Percentiles rank a stretch among this genome's conserved stretches.
Evolutionary conservation across 2,797 vertebrate species (phyloP).

Genomic region (Anisognathus igniventris): DNA sequence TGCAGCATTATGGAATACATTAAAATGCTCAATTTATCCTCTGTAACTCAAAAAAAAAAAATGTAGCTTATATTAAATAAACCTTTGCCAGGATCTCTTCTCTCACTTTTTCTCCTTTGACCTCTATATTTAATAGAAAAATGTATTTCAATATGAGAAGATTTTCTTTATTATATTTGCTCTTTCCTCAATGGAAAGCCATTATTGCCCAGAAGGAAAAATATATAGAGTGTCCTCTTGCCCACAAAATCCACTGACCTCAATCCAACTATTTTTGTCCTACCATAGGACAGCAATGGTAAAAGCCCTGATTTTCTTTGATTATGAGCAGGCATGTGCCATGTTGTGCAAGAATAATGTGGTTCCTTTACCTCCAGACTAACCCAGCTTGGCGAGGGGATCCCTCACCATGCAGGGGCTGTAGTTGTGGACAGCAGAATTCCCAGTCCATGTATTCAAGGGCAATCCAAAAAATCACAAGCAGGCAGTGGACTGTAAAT

Average conservation of each 20-base stretch:
- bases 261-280: neutral
- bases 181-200: neutral
- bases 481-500: neutral
- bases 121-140: constrained; percentile 51
- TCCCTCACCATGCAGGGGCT: neutral
- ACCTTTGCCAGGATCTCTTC: constrained; percentile 28
- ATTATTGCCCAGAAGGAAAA: neutral
- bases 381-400: neutral
- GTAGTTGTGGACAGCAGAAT: neutral
- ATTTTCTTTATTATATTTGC: constrained; percentile 33
- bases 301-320: neutral
- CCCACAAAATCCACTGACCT: neutral
- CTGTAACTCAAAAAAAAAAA: constrained; percentile 51
- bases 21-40: constrained; percentile 65
- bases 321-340: neutral
- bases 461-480: neutral
- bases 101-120: constrained; percentile 22
- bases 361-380: neutral
- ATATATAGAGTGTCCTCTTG: neutral
- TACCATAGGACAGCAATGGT: neutral
- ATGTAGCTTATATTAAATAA: constrained; percentile 56
- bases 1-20: constrained; percentile 57
- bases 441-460: neutral
- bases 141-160: constrained; percentile 37
- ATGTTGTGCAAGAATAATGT: neutral